Evolutionary conservation across 2,797 vertebrate genomes (phyloP).

Genomic region (Xiphorhynchus erythropygius): DNA sequence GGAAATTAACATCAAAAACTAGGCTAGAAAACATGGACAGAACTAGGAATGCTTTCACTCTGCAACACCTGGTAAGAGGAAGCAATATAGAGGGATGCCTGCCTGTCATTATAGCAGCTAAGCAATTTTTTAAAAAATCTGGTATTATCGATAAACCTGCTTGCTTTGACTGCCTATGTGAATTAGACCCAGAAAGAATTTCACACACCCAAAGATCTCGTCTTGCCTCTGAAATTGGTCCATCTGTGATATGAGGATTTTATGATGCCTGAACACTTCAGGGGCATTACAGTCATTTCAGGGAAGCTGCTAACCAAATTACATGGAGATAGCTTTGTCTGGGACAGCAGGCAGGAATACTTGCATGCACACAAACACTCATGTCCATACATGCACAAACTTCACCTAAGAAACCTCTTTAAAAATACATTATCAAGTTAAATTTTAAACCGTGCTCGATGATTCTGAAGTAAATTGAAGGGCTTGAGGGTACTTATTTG

Average conservation of each 20-base stretch:
- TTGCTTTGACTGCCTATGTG: not conserved
- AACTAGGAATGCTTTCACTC: not conserved
- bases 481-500: conserved; percentile 14
- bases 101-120: not conserved
- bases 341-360: conserved; percentile 1
- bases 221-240: not conserved
- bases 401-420: not conserved
- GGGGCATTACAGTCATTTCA: not conserved
- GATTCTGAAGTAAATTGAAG: conserved; percentile 3
- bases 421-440: not conserved
- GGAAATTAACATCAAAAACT: not conserved
- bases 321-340: not conserved
- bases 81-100: not conserved
- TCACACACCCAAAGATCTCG: not conserved
- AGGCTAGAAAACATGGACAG: not conserved
- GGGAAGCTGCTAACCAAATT: conserved; percentile 27
- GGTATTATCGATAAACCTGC: not conserved
- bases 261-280: conserved; percentile 41
- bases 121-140: not conserved
- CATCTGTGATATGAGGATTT: conserved; percentile 39
- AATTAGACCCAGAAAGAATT: not conserved
- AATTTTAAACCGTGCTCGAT: not conserved
- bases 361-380: not conserved
- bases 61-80: not conserved
- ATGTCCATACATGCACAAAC: not conserved